Percentiles rank a stretch among this genome's conserved stretches.
Evolutionary conservation across 1,140 invertebrate species (phyloP).

Genomic region (Drosophila ercepeae): DNA sequence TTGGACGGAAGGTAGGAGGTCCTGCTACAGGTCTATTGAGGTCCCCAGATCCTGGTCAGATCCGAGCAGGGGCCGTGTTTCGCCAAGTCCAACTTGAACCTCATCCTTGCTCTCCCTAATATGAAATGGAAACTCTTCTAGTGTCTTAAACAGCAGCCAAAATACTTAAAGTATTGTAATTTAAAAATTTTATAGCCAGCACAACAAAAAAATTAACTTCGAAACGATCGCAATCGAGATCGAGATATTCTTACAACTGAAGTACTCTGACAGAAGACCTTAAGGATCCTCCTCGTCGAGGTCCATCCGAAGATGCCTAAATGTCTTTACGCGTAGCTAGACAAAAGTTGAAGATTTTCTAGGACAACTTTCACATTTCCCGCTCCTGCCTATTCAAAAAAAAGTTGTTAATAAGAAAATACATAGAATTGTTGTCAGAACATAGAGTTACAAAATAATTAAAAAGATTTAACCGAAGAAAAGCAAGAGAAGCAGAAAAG

Average conservation of each 20-base stretch:
- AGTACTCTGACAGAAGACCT: constrained; percentile 72
- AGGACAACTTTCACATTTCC: constrained; percentile 30
- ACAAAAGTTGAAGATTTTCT: constrained; percentile 24
- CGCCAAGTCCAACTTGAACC: not conserved
- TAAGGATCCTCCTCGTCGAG: constrained; percentile 43
- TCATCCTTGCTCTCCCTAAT: constrained; percentile 10
- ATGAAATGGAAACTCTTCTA: constrained; percentile 58
- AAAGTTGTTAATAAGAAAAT: constrained; percentile 49
- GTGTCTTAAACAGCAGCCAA: constrained; percentile 77
- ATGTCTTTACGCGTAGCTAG: constrained; percentile 16
- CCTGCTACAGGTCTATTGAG: not conserved
- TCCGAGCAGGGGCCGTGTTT: too few relatives aligned
- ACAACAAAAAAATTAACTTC: constrained; percentile 31
- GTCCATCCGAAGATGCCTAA: constrained; percentile 41
- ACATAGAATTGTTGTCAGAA: constrained; percentile 44
- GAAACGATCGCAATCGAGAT: constrained; percentile 31
- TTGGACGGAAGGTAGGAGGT: not conserved
- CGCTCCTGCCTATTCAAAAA: constrained; percentile 37
- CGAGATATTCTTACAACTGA: constrained; percentile 40
- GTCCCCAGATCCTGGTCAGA: too few relatives aligned
- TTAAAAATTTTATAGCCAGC: constrained; percentile 71
- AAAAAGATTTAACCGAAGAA: constrained; percentile 17
- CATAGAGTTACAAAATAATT: constrained; percentile 57
- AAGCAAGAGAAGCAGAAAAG: constrained; percentile 11
- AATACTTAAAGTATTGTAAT: constrained; percentile 73